Evolutionary conservation across 2,113 vertebrate genomes (phyloP).

Genomic region (Nesoenas mayeri): DNA sequence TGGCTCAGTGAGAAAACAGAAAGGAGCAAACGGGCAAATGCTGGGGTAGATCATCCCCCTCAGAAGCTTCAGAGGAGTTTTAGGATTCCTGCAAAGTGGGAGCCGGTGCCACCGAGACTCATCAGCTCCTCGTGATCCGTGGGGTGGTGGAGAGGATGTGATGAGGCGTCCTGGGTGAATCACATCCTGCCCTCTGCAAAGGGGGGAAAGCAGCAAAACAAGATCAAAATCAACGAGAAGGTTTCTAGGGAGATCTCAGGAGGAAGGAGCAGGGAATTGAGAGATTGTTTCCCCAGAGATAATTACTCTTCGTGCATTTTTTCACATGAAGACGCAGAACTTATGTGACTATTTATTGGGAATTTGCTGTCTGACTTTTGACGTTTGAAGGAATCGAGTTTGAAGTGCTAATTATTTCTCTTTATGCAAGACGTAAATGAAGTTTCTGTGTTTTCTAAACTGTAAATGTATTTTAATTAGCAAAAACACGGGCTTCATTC

Average conservation of each 20-base stretch:
- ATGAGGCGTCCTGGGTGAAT: not conserved
- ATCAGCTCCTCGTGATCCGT: not conserved
- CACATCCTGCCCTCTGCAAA: not conserved
- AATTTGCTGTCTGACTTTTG: not conserved
- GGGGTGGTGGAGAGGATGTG: not conserved
- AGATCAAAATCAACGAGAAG: not conserved
- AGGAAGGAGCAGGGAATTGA: not conserved
- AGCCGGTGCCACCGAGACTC: not conserved
- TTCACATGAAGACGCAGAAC: not conserved
- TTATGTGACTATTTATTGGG: accelerated
- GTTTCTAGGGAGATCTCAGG: not conserved
- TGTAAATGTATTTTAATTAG: not conserved
- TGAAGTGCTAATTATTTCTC: not conserved
- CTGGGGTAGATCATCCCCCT: not conserved
- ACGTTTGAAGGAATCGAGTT: not conserved
- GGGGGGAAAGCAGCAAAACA: not conserved
- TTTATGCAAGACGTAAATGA: not conserved
- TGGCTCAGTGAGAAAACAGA: not conserved
- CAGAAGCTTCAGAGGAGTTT: accelerated
- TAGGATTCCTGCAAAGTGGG: accelerated
- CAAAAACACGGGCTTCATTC: not conserved
- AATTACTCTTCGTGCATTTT: not conserved
- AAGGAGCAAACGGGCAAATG: accelerated
- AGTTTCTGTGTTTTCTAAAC: not conserved
- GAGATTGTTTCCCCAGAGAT: not conserved